Percentiles rank a stretch among this genome's conserved stretches.
Evolutionary conservation across 2,888 invertebrate genomes (phyloP).

Genomic region (Callinectes sapidus): DNA sequence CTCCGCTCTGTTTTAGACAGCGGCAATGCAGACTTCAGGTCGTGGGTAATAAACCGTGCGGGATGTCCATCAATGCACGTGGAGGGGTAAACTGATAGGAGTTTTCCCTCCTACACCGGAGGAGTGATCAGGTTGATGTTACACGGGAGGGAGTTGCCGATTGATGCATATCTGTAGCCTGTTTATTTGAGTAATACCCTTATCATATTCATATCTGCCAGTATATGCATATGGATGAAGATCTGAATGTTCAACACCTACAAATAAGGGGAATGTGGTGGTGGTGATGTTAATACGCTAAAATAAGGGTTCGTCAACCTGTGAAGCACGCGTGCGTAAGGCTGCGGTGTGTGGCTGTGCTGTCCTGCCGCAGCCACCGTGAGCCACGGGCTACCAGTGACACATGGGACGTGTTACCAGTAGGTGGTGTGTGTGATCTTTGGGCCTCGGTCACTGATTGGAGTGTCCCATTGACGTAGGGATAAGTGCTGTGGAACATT

Average conservation of each 20-base stretch:
- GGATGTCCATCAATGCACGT: neutral
- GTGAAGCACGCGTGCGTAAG: slow-evolving; percentile 10
- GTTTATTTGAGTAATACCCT: neutral
- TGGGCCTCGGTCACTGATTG: neutral
- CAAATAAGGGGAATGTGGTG: neutral
- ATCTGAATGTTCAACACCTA: neutral
- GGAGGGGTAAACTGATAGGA: neutral
- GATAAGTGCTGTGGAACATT: neutral
- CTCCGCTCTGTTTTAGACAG: too few relatives aligned
- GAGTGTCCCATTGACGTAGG: slow-evolving; percentile 1
- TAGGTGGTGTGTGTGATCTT: neutral
- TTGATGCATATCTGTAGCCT: neutral
- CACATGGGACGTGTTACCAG: slow-evolving; percentile 27
- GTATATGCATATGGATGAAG: neutral
- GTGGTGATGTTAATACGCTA: neutral
- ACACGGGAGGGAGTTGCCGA: neutral
- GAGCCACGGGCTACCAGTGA: neutral
- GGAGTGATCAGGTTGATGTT: neutral
- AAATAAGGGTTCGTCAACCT: neutral
- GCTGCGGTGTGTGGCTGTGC: neutral
- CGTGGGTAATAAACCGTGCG: neutral
- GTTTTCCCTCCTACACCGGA: neutral
- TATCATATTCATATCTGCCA: neutral
- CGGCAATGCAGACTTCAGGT: too few relatives aligned
- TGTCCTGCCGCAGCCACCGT: neutral